Percentiles rank a stretch among this genome's conserved stretches.
Evolutionary conservation across 2,113 vertebrate species (phyloP).

Genomic region (Ginglymostoma cirratum): DNA sequence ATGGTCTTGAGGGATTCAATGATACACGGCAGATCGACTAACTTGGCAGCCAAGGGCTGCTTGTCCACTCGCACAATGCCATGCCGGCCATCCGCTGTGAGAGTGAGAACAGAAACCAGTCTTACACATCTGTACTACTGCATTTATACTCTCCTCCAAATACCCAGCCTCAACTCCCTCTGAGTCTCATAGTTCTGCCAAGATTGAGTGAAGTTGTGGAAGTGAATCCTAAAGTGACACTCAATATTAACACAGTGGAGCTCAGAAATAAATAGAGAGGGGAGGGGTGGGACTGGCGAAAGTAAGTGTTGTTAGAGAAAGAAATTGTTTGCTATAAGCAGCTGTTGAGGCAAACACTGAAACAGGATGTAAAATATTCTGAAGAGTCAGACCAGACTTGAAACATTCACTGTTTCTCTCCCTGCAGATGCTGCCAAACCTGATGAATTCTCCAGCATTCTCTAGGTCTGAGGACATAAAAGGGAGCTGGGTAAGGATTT

Average conservation of each 20-base stretch:
- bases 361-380: no score
- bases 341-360: neutral
- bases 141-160: neutral
- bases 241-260: neutral
- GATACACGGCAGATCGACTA: constrained; percentile 89
- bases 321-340: neutral
- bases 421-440: no score
- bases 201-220: neutral
- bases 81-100: constrained; percentile 74
- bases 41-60: constrained; percentile 77
- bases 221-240: neutral
- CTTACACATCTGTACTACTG: neutral
- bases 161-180: neutral
- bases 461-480: neutral
- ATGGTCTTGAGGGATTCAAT: constrained; percentile 82
- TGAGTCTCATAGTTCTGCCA: neutral
- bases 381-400: no score
- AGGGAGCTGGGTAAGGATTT: neutral
- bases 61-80: constrained; percentile 80
- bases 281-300: no score
- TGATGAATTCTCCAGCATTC: no score
- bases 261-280: no score
- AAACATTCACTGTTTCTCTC: no score
- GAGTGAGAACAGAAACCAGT: neutral
- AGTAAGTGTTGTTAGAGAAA: neutral